Evolutionary conservation across 2,888 invertebrate species (phyloP).

Genomic region (Antitype chi): DNA sequence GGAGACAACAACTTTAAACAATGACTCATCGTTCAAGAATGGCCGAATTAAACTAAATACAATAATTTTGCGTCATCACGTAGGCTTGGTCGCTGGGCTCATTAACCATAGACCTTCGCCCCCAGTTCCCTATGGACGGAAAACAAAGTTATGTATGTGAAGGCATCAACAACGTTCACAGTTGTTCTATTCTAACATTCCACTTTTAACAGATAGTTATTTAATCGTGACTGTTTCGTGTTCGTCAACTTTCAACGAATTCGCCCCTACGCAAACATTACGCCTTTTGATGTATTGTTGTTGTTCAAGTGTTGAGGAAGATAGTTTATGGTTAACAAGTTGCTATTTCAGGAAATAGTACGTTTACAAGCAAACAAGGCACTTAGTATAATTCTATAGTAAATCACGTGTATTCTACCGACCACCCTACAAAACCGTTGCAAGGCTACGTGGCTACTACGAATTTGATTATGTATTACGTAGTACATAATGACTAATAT

Average conservation of each 20-base stretch:
- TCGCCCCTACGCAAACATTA: background rate
- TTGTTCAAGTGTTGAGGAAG: background rate
- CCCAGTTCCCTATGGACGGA: background rate
- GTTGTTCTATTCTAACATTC: slow-evolving; percentile 3
- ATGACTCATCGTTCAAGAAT: background rate
- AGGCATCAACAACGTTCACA: background rate
- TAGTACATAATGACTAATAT: background rate
- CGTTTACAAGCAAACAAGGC: background rate
- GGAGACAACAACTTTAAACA: background rate
- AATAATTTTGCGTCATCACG: slow-evolving; percentile 32
- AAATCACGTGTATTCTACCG: background rate
- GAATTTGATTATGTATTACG: background rate
- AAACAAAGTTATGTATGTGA: background rate
- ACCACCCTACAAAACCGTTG: slow-evolving; percentile 6
- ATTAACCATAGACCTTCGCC: slow-evolving; percentile 24
- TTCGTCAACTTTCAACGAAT: slow-evolving; percentile 7
- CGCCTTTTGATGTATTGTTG: background rate
- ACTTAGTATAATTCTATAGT: background rate
- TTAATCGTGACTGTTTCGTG: background rate
- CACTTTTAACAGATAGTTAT: slow-evolving; percentile 1
- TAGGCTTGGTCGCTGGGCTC: slow-evolving; percentile 2
- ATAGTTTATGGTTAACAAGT: background rate
- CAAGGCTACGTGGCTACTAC: slow-evolving; percentile 4
- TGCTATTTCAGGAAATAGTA: slow-evolving; percentile 1
- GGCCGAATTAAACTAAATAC: slow-evolving; percentile 26